phyloP scores from a whole-genome alignment of 2,797 vertebrate genomes.

The Stomatorhinus walkeri region DNA sequence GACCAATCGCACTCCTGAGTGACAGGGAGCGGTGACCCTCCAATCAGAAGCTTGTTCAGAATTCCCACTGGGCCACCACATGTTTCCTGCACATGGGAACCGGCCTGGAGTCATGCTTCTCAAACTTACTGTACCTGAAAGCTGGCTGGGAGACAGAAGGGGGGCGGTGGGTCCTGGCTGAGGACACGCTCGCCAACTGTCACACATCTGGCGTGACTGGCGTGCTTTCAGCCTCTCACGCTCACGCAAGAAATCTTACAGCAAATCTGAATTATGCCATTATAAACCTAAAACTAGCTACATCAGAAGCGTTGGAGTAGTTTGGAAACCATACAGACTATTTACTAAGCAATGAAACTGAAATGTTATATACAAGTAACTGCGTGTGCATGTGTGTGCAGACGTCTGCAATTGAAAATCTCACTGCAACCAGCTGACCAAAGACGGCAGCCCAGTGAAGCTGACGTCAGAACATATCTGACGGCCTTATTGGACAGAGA shows the following conservation, averaged over 20 bases:
- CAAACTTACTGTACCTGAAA: neutral
- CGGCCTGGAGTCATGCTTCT: neutral
- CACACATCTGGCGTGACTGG: neutral
- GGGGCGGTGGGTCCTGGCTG: neutral
- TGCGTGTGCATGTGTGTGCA: neutral
- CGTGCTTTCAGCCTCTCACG: neutral
- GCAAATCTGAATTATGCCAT: neutral
- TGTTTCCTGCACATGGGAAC: neutral
- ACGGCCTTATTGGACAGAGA: neutral
- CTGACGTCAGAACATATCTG: neutral
- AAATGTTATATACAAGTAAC: neutral
- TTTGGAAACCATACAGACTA: neutral
- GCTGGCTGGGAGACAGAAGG: neutral
- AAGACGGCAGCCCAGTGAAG: neutral
- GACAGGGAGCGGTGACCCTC: neutral
- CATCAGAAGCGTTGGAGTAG: neutral
- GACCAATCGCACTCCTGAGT: neutral
- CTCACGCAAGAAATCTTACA: neutral
- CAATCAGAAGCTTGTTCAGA: neutral
- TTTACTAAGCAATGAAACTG: neutral
- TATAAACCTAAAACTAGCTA: neutral
- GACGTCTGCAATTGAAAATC: neutral
- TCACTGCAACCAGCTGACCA: neutral
- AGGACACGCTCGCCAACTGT: neutral
- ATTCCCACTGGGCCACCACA: neutral